phyloP scores from a whole-genome alignment of 2,888 invertebrate genomes.

The Atrina japonica region DNA sequence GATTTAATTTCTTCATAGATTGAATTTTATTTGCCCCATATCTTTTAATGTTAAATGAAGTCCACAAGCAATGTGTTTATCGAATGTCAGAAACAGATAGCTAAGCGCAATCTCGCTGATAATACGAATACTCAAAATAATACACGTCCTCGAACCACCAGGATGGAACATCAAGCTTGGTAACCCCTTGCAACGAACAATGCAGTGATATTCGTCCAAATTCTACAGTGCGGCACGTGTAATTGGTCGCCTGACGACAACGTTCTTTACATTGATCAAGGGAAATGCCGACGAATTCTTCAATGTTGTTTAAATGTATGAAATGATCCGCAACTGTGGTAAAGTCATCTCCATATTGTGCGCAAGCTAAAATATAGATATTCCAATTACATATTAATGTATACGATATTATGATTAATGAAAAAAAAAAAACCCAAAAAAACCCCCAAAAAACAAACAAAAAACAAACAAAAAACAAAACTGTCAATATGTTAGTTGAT shows the following conservation, averaged over 20 bases:
- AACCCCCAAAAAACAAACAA: too few relatives aligned
- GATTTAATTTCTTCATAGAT: too few relatives aligned
- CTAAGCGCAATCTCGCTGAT: constrained; percentile 23
- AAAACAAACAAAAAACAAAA: too few relatives aligned
- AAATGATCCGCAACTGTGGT: constrained; percentile 5
- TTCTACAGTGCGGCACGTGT: constrained; percentile 15
- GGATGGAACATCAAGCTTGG: constrained; percentile 14
- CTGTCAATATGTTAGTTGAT: too few relatives aligned
- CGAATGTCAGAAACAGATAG: background rate
- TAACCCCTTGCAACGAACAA: constrained; percentile 18
- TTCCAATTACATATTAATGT: background rate
- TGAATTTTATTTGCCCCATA: too few relatives aligned
- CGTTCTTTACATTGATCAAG: constrained; percentile 5
- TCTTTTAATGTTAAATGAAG: too few relatives aligned
- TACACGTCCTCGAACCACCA: background rate
- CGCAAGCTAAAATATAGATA: constrained; percentile 3
- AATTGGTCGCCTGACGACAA: background rate
- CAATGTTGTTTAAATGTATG: constrained; percentile 5
- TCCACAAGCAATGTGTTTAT: background rate
- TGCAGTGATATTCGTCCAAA: constrained; percentile 2
- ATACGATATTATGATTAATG: too few relatives aligned
- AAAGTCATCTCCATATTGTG: constrained; percentile 2
- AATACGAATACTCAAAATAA: constrained; percentile 15
- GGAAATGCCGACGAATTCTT: background rate
- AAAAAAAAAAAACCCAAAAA: too few relatives aligned